Evolutionary conservation across 2,888 invertebrate genomes (phyloP).

Genomic region (Cephus nigrinus): DNA sequence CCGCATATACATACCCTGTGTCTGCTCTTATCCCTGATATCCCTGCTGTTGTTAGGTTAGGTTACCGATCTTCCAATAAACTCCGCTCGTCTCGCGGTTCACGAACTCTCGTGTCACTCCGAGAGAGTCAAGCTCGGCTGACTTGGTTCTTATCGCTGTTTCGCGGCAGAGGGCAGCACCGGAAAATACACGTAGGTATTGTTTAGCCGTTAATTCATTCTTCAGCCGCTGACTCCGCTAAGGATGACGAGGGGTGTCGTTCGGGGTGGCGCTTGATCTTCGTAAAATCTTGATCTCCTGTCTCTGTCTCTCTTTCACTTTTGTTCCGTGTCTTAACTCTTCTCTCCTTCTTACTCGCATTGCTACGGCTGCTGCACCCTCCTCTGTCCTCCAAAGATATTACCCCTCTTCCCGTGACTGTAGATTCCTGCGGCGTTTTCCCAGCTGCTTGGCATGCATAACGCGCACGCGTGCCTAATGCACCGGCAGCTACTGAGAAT

Average conservation of each 20-base stretch:
- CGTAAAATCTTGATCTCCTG: slow-evolving; percentile 29
- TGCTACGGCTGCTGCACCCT: background rate
- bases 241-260: slow-evolving; percentile 13
- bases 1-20: too few relatives aligned
- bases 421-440: slow-evolving; percentile 7
- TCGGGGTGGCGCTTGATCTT: slow-evolving; percentile 30
- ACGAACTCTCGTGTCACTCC: background rate
- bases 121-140: background rate
- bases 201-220: slow-evolving; percentile 38
- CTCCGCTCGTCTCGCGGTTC: background rate
- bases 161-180: slow-evolving; percentile 6
- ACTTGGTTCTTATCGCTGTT: background rate
- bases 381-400: background rate
- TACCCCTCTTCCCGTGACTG: background rate
- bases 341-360: background rate
- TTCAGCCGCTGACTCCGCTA: background rate
- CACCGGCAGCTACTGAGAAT: slow-evolving; percentile 20
- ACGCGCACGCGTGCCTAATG: slow-evolving; percentile 19
- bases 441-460: slow-evolving; percentile 8
- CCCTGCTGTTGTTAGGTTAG: too few relatives aligned
- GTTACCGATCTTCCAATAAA: too few relatives aligned
- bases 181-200: slow-evolving; percentile 32
- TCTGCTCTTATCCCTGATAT: too few relatives aligned
- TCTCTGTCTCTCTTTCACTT: slow-evolving; percentile 1
- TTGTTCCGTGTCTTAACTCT: slow-evolving; percentile 3